phyloP scores from a whole-genome alignment of 2,797 vertebrate genomes.

The Microctenopoma steveboyesi region DNA sequence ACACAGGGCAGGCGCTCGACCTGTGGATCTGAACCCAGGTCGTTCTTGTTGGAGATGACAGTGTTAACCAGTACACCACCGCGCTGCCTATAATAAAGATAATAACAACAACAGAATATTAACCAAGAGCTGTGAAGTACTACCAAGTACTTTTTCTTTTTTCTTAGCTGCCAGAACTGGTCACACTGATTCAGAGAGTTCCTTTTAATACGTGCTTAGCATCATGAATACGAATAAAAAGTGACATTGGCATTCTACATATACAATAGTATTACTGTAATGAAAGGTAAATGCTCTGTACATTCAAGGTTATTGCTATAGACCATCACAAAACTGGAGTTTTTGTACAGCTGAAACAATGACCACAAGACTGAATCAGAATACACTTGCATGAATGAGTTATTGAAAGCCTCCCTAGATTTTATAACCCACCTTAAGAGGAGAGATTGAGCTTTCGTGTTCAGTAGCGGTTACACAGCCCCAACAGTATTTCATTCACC shows the following conservation, averaged over 20 bases:
- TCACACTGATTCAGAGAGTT: background rate
- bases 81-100: too few relatives aligned
- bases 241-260: background rate
- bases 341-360: constrained; percentile 26
- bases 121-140: too few relatives aligned
- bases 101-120: too few relatives aligned
- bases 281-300: constrained; percentile 18
- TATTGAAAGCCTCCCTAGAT: constrained; percentile 32
- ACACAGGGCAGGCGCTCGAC: too few relatives aligned
- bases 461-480: constrained; percentile 44
- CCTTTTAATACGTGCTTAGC: constrained; percentile 6
- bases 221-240: constrained; percentile 1
- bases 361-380: constrained; percentile 44
- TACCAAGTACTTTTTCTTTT: too few relatives aligned
- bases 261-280: constrained; percentile 15
- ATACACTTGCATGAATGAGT: constrained; percentile 34
- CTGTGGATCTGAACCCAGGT: too few relatives aligned
- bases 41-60: too few relatives aligned
- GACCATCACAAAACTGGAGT: constrained; percentile 11
- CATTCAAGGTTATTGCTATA: constrained; percentile 19
- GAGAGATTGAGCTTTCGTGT: constrained; percentile 33
- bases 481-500: constrained; percentile 37
- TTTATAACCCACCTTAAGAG: constrained; percentile 45
- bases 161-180: background rate
- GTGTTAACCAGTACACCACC: too few relatives aligned